Base-by-base conservation (phyloP, 1,140 invertebrate species). In the Drosophila ogumai region DNA sequence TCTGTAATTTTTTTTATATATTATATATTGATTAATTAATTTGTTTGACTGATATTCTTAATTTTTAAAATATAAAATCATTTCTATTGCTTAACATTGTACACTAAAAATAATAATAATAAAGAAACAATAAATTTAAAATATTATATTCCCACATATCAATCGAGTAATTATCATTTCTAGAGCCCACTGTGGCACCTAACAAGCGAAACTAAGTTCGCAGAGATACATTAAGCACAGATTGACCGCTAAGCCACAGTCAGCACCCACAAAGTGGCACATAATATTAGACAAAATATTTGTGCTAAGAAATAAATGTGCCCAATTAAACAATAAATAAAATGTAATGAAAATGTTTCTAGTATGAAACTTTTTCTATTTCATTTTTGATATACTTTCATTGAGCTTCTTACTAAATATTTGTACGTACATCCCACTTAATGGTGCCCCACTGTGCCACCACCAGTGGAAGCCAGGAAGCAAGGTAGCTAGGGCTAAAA, bases 201-300 rank as follows among this genome's bases (percentile, higher is more conserved):
- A 67, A 40, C 17, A 3, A 41, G 36, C 19, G 8, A 64, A 61
- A 25, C 55, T 10, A 32, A 60, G 36, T 43, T 60, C 7, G 28
- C 28, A 17, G 60, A 43, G 38, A 43, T 43, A 64, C 56, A 64
- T 64, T 64, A 64, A 60, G 61, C 28, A 40, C 36, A 60, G 61
- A 64, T 60, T 60, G 61, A 19, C 40, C 61, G n/a, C 57, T 60
- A 61, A 61, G 40, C 28, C 38, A 64, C 61, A 64, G 61, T 61
- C 38, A 25, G 6, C 15, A 13, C 19, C 6, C 36, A 2, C 0
- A 41, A 41, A 12, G 1, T 22, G 22, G 22, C 2, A 22, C 22
- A 22, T 22, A 22, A 22, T 22, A 22, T 22, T 22, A 22, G 22
- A 22, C 22, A 22, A 2, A 22, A 22, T 22, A 22, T 22, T 22